phyloP scores from a whole-genome alignment of 2,797 vertebrate genomes.

The Rhinogobio ventralis region DNA sequence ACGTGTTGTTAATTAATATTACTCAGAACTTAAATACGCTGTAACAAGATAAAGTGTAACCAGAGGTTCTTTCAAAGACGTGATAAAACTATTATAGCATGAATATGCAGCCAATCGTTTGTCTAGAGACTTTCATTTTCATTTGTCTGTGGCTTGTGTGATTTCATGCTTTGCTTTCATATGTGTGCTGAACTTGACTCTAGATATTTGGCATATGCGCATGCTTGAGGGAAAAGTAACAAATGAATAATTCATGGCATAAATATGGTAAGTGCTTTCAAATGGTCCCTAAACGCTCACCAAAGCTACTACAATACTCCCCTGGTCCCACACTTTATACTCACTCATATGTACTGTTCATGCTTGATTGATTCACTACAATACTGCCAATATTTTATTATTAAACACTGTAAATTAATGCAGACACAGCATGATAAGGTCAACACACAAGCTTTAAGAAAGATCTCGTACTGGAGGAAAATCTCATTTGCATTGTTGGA shows the following conservation, averaged over 20 bases:
- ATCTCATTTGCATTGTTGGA: neutral
- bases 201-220: constrained; percentile 52
- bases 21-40: neutral
- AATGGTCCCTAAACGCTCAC: constrained; percentile 67
- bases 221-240: constrained; percentile 61
- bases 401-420: constrained; percentile 32
- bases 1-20: neutral
- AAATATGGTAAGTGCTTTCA: constrained; percentile 74
- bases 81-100: neutral
- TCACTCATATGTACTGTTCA: constrained; percentile 28
- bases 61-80: neutral
- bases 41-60: neutral
- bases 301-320: constrained; percentile 64
- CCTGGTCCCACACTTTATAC: constrained; percentile 55
- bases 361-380: constrained; percentile 49
- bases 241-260: constrained; percentile 75
- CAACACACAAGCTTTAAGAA: neutral
- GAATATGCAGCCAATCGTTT: neutral
- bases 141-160: neutral
- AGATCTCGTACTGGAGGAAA: neutral
- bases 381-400: constrained; percentile 42
- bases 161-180: neutral
- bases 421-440: neutral
- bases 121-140: neutral
- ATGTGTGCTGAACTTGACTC: constrained; percentile 49